Percentiles rank a stretch among this genome's conserved stretches.
These are phyloP conservation scores for Mythimna albipuncta DNA, from an alignment of 2,888 invertebrate species.

Conservation along the genomic window DNA sequence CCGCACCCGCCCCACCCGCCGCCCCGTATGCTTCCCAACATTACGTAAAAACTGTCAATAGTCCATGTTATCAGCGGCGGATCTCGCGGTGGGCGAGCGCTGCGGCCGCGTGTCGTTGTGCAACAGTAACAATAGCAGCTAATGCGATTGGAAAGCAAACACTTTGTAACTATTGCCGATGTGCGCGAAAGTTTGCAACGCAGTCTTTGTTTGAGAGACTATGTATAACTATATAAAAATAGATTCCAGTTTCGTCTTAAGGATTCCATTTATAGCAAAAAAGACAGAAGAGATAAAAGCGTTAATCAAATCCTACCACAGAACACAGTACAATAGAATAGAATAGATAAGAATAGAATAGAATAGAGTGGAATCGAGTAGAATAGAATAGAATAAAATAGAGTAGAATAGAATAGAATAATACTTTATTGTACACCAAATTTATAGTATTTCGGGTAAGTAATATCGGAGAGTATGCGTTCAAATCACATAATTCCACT, in stretches of 20 bases:
- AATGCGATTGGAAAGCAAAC: constrained; percentile 47
- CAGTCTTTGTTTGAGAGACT: not conserved
- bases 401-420: too few relatives aligned
- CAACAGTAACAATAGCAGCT: constrained; percentile 44
- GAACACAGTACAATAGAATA: too few relatives aligned
- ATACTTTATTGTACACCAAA: too few relatives aligned
- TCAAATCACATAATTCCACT: too few relatives aligned
- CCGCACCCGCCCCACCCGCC: not conserved
- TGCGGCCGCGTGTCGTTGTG: constrained; percentile 24
- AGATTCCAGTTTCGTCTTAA: not conserved
- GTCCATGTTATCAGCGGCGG: constrained; percentile 40
- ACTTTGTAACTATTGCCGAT: not conserved
- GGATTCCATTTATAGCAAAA: too few relatives aligned
- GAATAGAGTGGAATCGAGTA: too few relatives aligned
- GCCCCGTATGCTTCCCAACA: constrained; percentile 27
- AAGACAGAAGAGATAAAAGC: not conserved
- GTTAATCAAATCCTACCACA: too few relatives aligned
- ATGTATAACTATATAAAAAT: not conserved
- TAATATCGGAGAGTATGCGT: too few relatives aligned
- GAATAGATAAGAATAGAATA: too few relatives aligned
- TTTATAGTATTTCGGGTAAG: too few relatives aligned
- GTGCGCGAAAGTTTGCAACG: constrained; percentile 8
- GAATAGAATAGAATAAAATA: too few relatives aligned
- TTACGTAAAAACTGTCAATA: constrained; percentile 51
- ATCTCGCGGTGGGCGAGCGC: constrained; percentile 26